Evolutionary conservation across 2,888 invertebrate species (phyloP).

Genomic region (Maniola hyperantus): DNA sequence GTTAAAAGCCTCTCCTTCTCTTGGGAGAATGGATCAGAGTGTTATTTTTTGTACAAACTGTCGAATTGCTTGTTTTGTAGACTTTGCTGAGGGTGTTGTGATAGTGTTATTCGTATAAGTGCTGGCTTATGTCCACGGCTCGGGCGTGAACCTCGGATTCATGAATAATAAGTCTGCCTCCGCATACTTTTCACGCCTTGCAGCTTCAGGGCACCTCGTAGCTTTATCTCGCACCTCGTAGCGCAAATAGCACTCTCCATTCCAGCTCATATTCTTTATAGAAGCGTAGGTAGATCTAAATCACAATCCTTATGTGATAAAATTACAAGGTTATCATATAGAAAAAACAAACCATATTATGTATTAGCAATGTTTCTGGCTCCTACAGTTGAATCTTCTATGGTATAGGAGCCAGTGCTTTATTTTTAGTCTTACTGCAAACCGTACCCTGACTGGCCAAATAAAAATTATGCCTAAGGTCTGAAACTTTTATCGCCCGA

Average conservation of each 20-base stretch:
- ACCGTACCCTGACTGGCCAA: no score
- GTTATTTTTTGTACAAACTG: constrained; percentile 32
- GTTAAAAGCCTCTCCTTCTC: constrained; percentile 39
- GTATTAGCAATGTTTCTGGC: no score
- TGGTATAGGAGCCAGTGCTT: no score
- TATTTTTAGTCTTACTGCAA: no score
- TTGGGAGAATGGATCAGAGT: constrained; percentile 32
- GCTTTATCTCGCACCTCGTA: background rate
- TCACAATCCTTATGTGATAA: no score
- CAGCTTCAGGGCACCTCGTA: background rate
- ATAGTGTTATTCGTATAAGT: constrained; percentile 5
- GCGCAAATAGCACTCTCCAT: background rate
- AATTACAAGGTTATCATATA: no score
- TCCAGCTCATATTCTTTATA: background rate
- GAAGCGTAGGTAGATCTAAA: background rate
- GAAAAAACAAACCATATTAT: no score
- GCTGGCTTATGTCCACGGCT: background rate
- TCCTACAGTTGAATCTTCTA: no score
- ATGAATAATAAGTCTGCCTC: constrained; percentile 5
- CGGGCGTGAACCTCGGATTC: background rate
- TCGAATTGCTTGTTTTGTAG: constrained; percentile 19
- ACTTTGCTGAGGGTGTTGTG: constrained; percentile 6
- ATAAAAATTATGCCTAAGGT: no score
- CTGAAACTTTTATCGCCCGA: no score
- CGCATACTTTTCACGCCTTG: constrained; percentile 3